Percentiles rank a stretch among this genome's conserved stretches.
Conservation (phyloP, 2,797 vertebrate genomes). For the Chelon auratus region DNA sequence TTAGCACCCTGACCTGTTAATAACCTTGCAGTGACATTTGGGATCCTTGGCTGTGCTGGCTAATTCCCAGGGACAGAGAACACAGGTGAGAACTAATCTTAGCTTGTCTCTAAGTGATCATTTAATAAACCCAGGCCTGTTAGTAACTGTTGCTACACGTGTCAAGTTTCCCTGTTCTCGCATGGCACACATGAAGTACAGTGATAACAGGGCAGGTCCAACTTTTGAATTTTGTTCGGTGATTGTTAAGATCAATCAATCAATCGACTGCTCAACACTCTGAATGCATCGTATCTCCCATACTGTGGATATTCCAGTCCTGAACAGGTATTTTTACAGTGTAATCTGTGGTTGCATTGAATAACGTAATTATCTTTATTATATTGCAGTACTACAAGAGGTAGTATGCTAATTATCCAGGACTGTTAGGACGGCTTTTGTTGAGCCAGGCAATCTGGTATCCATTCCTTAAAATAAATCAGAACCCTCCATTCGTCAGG, state of each 20-base stretch:
- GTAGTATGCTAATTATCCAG: too few species aligned
- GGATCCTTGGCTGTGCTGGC: not conserved
- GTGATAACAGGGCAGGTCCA: not conserved
- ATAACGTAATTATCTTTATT: too few species aligned
- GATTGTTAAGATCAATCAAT: not conserved
- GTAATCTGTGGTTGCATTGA: too few species aligned
- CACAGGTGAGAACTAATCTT: not conserved
- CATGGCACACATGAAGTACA: not conserved
- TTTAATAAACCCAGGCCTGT: not conserved
- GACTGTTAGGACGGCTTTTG: too few species aligned
- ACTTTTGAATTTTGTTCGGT: not conserved
- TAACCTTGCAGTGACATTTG: slow-evolving; percentile 26
- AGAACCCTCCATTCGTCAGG: not conserved
- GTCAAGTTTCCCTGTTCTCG: not conserved
- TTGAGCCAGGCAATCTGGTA: not conserved
- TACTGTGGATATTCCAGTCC: not conserved
- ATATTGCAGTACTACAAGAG: too few species aligned
- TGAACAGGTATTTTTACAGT: not conserved
- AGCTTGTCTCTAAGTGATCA: not conserved
- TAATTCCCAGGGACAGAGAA: slow-evolving; percentile 5
- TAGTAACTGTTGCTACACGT: slow-evolving; percentile 7
- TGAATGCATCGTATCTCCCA: too few species aligned
- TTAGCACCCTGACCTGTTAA: slow-evolving; percentile 15
- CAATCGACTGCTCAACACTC: not conserved
- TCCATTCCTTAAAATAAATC: not conserved